phyloP scores from a whole-genome alignment of 2,888 invertebrate genomes.

The Gerosis bhagava region DNA sequence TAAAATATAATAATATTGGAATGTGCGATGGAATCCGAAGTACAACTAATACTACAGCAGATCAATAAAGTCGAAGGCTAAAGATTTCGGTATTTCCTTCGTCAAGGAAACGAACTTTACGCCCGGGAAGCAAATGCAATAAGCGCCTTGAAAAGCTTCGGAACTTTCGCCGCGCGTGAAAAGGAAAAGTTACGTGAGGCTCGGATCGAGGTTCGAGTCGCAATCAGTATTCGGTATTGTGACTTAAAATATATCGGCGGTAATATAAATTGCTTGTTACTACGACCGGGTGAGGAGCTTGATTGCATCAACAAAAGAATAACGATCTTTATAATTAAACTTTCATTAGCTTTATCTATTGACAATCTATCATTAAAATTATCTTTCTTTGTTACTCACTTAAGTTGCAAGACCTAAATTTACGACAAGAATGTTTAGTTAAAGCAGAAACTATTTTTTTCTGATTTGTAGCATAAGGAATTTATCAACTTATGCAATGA shows the following conservation, averaged over 20 bases:
- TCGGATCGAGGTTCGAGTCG: slow-evolving; percentile 28
- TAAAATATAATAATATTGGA: slow-evolving; percentile 1
- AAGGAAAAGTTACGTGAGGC: slow-evolving; percentile 42
- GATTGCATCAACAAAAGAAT: too few relatives aligned
- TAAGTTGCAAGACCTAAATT: too few relatives aligned
- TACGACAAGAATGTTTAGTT: too few relatives aligned
- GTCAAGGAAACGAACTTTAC: slow-evolving; percentile 60
- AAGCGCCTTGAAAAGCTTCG: slow-evolving; percentile 34
- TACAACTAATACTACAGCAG: slow-evolving; percentile 7
- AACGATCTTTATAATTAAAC: too few relatives aligned
- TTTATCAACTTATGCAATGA: too few relatives aligned
- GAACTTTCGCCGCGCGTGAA: slow-evolving; percentile 34
- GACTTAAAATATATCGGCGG: slow-evolving; percentile 38
- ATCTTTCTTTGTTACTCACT: too few relatives aligned
- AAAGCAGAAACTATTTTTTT: too few relatives aligned
- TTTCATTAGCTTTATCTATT: too few relatives aligned
- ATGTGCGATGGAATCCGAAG: not conserved
- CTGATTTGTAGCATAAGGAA: too few relatives aligned
- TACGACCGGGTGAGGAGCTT: slow-evolving; percentile 9
- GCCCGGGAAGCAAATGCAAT: slow-evolving; percentile 24
- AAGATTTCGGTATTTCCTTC: slow-evolving; percentile 44
- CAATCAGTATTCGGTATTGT: slow-evolving; percentile 24
- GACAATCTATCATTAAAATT: too few relatives aligned
- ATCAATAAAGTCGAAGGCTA: slow-evolving; percentile 23
- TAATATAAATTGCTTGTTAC: slow-evolving; percentile 23